phyloP scores from a whole-genome alignment of 2,888 invertebrate species.

The Dorcus parallelipipedus region DNA sequence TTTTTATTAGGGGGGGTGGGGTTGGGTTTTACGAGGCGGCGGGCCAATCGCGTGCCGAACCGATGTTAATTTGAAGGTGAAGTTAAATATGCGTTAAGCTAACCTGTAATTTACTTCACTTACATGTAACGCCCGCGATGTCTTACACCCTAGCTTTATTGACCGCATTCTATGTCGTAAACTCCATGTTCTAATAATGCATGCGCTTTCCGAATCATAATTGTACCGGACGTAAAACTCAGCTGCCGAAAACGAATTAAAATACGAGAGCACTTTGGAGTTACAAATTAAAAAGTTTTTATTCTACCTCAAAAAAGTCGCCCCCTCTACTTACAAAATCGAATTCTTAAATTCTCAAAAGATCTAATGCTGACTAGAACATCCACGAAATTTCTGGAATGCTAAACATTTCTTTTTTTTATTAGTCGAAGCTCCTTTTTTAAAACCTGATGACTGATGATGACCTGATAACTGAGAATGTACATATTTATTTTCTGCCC shows the following conservation, averaged over 20 bases:
- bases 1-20: conserved; percentile 40
- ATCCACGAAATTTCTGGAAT: too few species aligned
- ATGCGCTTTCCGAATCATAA: neutral
- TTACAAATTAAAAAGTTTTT: too few species aligned
- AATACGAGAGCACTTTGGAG: neutral
- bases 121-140: conserved; percentile 5
- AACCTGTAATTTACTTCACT: conserved; percentile 24
- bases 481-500: too few species aligned
- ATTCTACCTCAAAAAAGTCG: too few species aligned
- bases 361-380: too few species aligned
- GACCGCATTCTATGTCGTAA: neutral
- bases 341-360: too few species aligned
- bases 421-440: too few species aligned
- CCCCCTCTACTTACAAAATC: too few species aligned
- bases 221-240: neutral
- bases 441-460: too few species aligned
- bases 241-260: neutral
- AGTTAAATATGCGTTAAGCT: conserved; percentile 24
- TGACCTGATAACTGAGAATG: too few species aligned
- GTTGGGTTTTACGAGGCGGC: conserved; percentile 16
- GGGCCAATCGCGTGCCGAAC: conserved; percentile 20
- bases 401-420: too few species aligned
- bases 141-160: neutral
- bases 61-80: conserved; percentile 24
- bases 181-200: neutral